Base-by-base conservation (phyloP, 2,113 vertebrate species). In the Gallinago undulata region DNA sequence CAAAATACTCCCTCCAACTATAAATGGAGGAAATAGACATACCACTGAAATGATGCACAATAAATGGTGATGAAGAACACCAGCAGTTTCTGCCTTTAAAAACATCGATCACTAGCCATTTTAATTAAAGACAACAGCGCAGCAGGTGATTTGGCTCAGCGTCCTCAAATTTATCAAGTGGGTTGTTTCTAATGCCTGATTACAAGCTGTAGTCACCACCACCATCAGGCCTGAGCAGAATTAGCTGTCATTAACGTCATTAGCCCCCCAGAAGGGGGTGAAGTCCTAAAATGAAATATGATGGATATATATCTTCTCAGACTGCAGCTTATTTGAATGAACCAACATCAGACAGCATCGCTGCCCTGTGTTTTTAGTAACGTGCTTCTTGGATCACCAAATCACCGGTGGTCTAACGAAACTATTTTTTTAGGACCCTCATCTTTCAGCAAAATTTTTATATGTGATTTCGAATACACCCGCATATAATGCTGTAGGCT, bases 41-140 rank as follows among this genome's bases (percentile, higher is more conserved):
- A 74, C 22, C 56, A 30, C 56, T 30, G 27, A 84, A 93, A 69
- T 7, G 28, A 77, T 48, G 56, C 80, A 47, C 53, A 75, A 75
- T 67, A 87, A 86, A 89, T 10, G 25, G 43, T 73, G 69, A 94
- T 75, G 77, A 93, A 92, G 16, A 84, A 43, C 66, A 96, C 25
- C 62, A 76, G 62, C n/a, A 72, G 74, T 56, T 94, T 91, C 50
- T 87, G 86, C 86, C 90, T 94, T 93, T 88, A 88, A 86, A 90
- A 81, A 39, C 88, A 95, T 77, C 4, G 0, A 84, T 92, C 81
- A 79, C 4, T 1, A 69, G 86, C 86, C 90, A 87, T 90, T 87
- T 90, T 81, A 95, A 96, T 94, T 96, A 72, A 93, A 96, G 80
- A 25, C 77, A 96, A 63, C 68, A 72, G 47, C 35, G 5, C 68